Percentiles rank a stretch among this genome's conserved stretches.
phyloP scores from a whole-genome alignment of 2,888 invertebrate genomes.

The Physocephala rufipes region DNA sequence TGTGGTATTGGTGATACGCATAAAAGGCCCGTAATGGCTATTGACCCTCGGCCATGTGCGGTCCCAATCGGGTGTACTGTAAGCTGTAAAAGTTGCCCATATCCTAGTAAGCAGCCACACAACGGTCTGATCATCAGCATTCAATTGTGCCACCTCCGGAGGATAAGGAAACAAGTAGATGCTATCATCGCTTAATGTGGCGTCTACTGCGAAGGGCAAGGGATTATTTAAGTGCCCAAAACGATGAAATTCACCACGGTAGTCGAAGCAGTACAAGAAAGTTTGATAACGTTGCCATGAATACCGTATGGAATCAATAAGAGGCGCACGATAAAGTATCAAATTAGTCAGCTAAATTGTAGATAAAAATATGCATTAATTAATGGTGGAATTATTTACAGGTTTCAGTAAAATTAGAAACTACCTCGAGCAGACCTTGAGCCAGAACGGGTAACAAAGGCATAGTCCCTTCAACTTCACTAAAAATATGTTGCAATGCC shows the following conservation, averaged over 20 bases:
- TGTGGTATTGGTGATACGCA: constrained; percentile 57
- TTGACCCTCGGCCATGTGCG: constrained; percentile 55
- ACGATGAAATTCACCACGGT: constrained; percentile 64
- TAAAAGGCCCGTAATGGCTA: constrained; percentile 60
- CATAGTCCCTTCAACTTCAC: constrained; percentile 48
- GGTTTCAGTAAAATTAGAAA: background rate
- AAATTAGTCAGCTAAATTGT: constrained; percentile 57
- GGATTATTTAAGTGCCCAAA: constrained; percentile 60
- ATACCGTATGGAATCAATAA: constrained; percentile 56
- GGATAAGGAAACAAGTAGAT: constrained; percentile 69
- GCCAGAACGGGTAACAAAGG: constrained; percentile 47
- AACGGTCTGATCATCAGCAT: constrained; percentile 59
- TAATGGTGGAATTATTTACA: background rate
- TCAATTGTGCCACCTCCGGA: constrained; percentile 57
- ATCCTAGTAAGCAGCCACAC: constrained; percentile 64
- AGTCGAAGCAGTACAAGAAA: constrained; percentile 68
- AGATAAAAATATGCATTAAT: background rate
- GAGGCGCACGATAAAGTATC: constrained; percentile 60
- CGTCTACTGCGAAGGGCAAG: constrained; percentile 66
- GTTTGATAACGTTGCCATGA: constrained; percentile 56
- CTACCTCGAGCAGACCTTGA: constrained; percentile 56
- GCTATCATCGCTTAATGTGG: constrained; percentile 71
- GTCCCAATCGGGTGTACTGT: constrained; percentile 53
- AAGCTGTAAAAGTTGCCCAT: constrained; percentile 63
- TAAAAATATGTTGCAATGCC: constrained; percentile 58